Evolutionary conservation across 2,113 vertebrate genomes (phyloP), one percentile per base, ranked within the genome.

Genomic region (Edolisoma coerulescens): DNA sequence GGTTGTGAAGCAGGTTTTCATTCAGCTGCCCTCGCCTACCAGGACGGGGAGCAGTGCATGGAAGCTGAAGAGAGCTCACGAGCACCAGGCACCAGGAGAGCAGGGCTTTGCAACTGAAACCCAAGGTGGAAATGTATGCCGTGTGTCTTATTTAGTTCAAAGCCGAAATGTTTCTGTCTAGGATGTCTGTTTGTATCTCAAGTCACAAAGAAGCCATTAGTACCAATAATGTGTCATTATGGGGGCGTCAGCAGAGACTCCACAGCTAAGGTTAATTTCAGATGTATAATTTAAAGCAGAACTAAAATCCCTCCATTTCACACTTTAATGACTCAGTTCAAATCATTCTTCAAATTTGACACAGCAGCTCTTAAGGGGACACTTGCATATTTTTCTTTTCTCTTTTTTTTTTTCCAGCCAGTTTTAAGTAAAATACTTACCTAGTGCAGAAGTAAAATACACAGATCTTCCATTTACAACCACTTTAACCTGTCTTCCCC

Each of bases 151-250:
- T 83, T 97, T 97, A 95, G 96, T 95, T 95, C 79, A 67, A 95
- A 97, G 94, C 68, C 2, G 21, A 92, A 93, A 96, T 92, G 61
- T 92, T 97, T 95, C 94, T 96, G 91, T 94, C 94, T 92, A 70
- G 90, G 96, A 91, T 37, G 60, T 47, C 80, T 97, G 93, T 96
- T 95, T 96, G 93, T 94, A 84, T 91, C 95, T 96, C 39, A n/a
- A 94, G 89, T 95, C 93, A 94, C 87, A 94, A 80, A 96, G 91
- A 97, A 96, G 76, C 87, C 96, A 95, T 91, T 94, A 96, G 94
- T 92, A 96, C 90, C 95, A 97, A 95, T 96, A 95, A 97, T 86
- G 96, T 95, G 94, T 94, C 94, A 96, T 94, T 96, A 96, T 1
- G 95, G 94, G 94, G 96, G 95, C 37, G 88, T 71, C 83, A 75